Base-by-base conservation (phyloP, 2,113 vertebrate genomes). In the Tachuris rubrigastra region DNA sequence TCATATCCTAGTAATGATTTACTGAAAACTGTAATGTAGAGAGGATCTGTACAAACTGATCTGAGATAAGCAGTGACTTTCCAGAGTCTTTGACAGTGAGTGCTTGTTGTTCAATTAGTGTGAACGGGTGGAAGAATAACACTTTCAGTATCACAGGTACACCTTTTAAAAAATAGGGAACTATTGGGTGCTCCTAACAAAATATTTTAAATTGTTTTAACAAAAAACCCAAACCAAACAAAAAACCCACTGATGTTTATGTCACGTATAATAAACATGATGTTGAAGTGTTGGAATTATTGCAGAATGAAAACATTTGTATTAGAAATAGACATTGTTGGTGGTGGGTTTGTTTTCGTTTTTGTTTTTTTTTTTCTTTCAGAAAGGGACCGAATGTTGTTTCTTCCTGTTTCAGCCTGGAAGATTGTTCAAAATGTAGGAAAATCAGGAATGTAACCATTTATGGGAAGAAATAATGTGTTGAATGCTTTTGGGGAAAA, bases 161-260 rank as follows among this genome's bases (percentile, higher is more conserved):
- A 12, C 19, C 37, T 73, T 68, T 8, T 68, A 52, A 53, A 84
- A 78, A 31, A n/a, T 8, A 20, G 5, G 19, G 13, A 90, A 33
- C 9, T 55, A 5, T 15, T 69, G 25, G 3, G 4, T 65, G 9
- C 31, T 66, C 50, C 63, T 65, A 31, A 50, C 8, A 62, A 55
- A 79, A 56, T 41, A 41, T 28, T 62, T 76, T 19, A 2, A 3
- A 25, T 6, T 2, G 52, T 73, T 65, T 73, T 30, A 71, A 68
- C 14, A 8, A 55, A 79, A 52, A 13, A 1, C 18, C 19, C 18
- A n/a, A 58, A 58, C 7, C 14, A 24, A 1, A 50, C 37, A 50
- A 18, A 44, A 0, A n/a, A n/a, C n/a, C 6, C 50, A 3, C 7
- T 28, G 5, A 3, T 0, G 2, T 66, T 87, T 56, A 6, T 31